These are phyloP conservation scores for Zonitis immaculata DNA, from an alignment of 2,888 invertebrate genomes.

Conservation along the genomic window DNA sequence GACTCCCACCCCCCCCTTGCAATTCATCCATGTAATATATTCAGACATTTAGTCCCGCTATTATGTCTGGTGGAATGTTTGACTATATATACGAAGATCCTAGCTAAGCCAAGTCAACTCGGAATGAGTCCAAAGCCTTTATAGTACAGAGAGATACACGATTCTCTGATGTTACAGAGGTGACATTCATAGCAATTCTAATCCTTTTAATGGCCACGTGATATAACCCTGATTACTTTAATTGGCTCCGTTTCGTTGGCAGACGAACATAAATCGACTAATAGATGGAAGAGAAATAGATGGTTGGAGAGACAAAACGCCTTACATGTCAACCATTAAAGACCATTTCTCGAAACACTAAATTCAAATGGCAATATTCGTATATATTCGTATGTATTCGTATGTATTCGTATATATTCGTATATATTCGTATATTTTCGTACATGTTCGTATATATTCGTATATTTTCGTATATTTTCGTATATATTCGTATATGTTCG, in stretches of 20 bases:
- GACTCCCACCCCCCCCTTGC: no score
- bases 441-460: no score
- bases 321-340: not conserved
- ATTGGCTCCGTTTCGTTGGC: slow-evolving; percentile 62
- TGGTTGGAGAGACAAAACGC: not conserved
- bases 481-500: no score
- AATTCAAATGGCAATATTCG: not conserved
- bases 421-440: no score
- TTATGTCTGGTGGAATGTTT: slow-evolving; percentile 48
- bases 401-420: no score
- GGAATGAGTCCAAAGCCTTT: slow-evolving; percentile 39
- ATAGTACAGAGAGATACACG: slow-evolving; percentile 40
- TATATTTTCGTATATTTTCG: no score
- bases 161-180: slow-evolving; percentile 42
- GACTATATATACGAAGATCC: slow-evolving; percentile 41
- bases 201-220: slow-evolving; percentile 66
- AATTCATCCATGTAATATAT: slow-evolving; percentile 45
- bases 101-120: slow-evolving; percentile 30
- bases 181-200: slow-evolving; percentile 50
- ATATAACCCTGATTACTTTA: slow-evolving; percentile 67
- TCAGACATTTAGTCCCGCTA: slow-evolving; percentile 48
- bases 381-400: no score
- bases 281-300: slow-evolving; percentile 1
- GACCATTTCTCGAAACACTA: not conserved
- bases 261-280: slow-evolving; percentile 45